These are phyloP conservation scores for Brienomyrus longianalis DNA, from an alignment of 2,113 vertebrate species.

Conservation along the genomic window DNA sequence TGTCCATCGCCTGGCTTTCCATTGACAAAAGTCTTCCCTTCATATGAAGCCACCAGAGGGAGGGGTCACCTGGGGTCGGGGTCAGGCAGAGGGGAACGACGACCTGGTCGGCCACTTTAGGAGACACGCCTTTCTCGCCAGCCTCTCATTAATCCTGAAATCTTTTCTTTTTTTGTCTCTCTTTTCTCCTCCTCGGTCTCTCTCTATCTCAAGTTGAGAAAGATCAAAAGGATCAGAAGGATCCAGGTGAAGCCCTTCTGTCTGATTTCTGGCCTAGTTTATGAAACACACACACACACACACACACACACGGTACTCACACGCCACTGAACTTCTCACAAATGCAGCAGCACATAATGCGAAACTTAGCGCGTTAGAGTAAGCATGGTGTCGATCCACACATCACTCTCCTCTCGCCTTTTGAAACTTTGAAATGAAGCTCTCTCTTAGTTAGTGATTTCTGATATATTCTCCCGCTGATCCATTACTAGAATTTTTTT, in stretches of 20 bases:
- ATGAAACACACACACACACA: slow-evolving; percentile 18
- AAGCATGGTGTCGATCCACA: not conserved
- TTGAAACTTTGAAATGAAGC: not conserved
- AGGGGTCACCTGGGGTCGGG: slow-evolving; percentile 38
- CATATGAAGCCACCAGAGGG: slow-evolving; percentile 60
- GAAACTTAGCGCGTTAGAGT: slow-evolving; percentile 1
- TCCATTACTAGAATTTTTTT: not conserved
- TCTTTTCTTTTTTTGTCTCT: slow-evolving; percentile 85
- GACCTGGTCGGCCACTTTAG: slow-evolving; percentile 60
- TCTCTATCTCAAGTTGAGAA: slow-evolving; percentile 87
- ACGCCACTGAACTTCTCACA: slow-evolving; percentile 18
- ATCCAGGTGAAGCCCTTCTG: slow-evolving; percentile 98
- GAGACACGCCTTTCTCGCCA: slow-evolving; percentile 53
- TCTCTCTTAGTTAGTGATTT: not conserved
- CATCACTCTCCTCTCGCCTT: not conserved
- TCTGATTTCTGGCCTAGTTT: slow-evolving; percentile 83
- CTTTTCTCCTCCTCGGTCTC: slow-evolving; percentile 65
- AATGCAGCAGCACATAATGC: slow-evolving; percentile 13
- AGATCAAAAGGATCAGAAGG: slow-evolving; percentile 67
- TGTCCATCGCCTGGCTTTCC: slow-evolving; percentile 56
- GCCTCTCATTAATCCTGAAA: slow-evolving; percentile 77
- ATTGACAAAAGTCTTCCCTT: slow-evolving; percentile 52
- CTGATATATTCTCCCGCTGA: not conserved
- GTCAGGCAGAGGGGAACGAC: slow-evolving; percentile 55
- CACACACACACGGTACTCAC: slow-evolving; percentile 16